phyloP scores from a whole-genome alignment of 2,888 invertebrate species.

The Dione juno region DNA sequence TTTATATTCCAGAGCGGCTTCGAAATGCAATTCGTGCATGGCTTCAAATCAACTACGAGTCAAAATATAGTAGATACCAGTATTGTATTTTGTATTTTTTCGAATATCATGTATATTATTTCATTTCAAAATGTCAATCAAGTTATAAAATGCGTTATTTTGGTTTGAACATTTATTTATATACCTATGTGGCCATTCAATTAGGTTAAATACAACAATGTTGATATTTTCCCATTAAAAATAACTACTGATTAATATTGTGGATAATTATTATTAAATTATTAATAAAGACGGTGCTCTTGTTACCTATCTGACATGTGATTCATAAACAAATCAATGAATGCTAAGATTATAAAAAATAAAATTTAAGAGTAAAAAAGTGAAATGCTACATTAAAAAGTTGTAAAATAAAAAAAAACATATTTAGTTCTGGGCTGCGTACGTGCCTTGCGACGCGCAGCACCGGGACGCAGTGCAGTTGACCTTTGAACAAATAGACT shows the following conservation, averaged over 20 bases:
- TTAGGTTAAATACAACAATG: too few relatives aligned
- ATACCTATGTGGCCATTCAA: too few relatives aligned
- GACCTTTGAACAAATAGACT: conserved; percentile 93
- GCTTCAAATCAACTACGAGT: conserved; percentile 65
- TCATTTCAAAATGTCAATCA: conserved; percentile 5
- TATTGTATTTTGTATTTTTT: conserved; percentile 20
- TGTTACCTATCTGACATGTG: too few relatives aligned
- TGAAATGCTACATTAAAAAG: not conserved
- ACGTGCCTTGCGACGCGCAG: conserved; percentile 92
- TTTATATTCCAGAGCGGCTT: conserved; percentile 60
- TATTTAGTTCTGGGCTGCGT: conserved; percentile 93
- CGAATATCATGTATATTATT: not conserved
- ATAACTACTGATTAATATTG: not conserved
- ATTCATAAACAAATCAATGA: not conserved
- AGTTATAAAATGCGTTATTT: not conserved
- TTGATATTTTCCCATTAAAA: not conserved
- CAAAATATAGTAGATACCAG: conserved; percentile 43
- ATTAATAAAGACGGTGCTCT: too few relatives aligned
- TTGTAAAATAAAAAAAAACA: conserved; percentile 34
- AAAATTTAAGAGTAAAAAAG: not conserved
- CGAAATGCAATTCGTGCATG: conserved; percentile 58
- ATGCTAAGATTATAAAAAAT: not conserved
- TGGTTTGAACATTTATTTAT: not conserved
- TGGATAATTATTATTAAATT: too few relatives aligned
- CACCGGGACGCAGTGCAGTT: conserved; percentile 92